A percentile compares a stretch with the other conserved stretches of the same genome.
Conservation (phyloP, 53 echinoderm and acorn worm genomes). For the Luidia sarsii region DNA sequence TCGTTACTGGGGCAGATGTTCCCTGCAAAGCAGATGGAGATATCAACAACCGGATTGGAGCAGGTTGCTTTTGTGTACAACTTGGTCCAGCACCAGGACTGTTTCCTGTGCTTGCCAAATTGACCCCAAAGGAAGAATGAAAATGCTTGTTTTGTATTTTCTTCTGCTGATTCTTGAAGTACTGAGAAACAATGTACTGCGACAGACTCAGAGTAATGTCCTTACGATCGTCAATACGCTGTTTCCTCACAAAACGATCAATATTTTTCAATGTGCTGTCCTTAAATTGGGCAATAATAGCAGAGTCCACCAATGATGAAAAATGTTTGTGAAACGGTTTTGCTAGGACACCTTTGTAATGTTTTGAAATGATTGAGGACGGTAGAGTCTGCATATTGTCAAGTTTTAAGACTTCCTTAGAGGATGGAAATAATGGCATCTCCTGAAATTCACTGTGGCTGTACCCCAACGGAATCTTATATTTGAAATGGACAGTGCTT, state of each 20-base stretch:
- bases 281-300: constrained; percentile 34
- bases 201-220: constrained; percentile 46
- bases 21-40: not conserved
- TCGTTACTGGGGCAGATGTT: not conserved
- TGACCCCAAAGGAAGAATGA: not conserved
- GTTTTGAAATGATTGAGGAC: constrained; percentile 6
- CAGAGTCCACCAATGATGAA: constrained; percentile 33
- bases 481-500: constrained; percentile 29
- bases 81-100: constrained; percentile 48
- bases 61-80: not conserved
- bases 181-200: constrained; percentile 59
- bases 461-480: constrained; percentile 55
- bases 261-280: constrained; percentile 31
- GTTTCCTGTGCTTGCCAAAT: constrained; percentile 5
- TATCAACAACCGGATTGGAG: not conserved
- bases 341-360: constrained; percentile 51
- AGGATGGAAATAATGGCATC: constrained; percentile 57
- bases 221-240: constrained; percentile 54
- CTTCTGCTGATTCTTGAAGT: constrained; percentile 53
- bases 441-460: constrained; percentile 55
- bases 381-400: constrained; percentile 38
- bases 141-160: not conserved
- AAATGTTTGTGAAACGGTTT: constrained; percentile 2
- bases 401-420: constrained; percentile 17
- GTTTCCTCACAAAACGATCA: constrained; percentile 44